Percentiles rank a stretch among this genome's conserved stretches.
Conservation (phyloP, 2,888 invertebrate species). For the Noctua comes region DNA sequence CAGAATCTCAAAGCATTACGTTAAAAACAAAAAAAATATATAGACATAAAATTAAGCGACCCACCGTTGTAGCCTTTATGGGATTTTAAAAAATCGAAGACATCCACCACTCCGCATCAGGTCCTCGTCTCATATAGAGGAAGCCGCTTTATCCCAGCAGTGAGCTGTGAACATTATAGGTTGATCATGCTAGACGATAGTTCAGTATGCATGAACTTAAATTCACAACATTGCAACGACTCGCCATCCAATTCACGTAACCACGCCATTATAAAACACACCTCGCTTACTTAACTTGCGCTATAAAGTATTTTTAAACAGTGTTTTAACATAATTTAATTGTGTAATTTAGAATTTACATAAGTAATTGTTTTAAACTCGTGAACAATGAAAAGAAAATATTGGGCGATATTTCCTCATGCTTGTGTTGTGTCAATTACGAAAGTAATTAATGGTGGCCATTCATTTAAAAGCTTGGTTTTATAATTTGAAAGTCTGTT, state of each 20-base stretch:
- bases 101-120: background rate
- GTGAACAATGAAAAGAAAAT: slow-evolving; percentile 38
- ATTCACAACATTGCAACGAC: slow-evolving; percentile 30
- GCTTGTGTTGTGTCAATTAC: slow-evolving; percentile 34
- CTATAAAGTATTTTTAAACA: slow-evolving; percentile 46
- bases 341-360: slow-evolving; percentile 47
- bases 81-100: background rate
- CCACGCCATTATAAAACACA: slow-evolving; percentile 32
- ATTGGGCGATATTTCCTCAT: slow-evolving; percentile 17
- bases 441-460: slow-evolving; percentile 36
- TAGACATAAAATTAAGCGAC: too few species aligned
- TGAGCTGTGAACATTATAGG: background rate
- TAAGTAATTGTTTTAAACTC: slow-evolving; percentile 51
- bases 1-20: too few species aligned
- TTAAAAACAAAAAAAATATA: too few species aligned
- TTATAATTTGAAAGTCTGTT: background rate
- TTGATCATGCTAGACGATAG: background rate
- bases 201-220: slow-evolving; percentile 20
- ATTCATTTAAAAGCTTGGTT: background rate
- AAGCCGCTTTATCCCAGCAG: background rate
- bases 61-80: too few species aligned
- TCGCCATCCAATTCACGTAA: slow-evolving; percentile 32
- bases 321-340: slow-evolving; percentile 47
- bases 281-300: slow-evolving; percentile 27
- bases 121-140: background rate